Base-by-base conservation (phyloP, 2,113 vertebrate species). In the Dasyornis broadbenti region DNA sequence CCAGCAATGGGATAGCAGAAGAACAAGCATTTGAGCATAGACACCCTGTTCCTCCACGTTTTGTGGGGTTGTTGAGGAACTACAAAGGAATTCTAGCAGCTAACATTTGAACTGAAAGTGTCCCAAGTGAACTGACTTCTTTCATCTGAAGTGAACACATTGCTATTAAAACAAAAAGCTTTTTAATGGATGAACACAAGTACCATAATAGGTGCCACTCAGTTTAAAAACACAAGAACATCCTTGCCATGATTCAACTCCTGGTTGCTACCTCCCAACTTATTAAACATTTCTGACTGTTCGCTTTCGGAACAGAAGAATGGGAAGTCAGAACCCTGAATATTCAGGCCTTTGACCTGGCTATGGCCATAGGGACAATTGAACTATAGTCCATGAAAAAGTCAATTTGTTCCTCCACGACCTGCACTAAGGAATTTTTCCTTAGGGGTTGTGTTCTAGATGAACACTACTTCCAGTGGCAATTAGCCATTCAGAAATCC, bases 31-130 rank as follows among this genome's bases (percentile, higher is more conserved):
- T 78, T 47, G 13, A 82, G 57, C 33, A 87, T 0, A 63, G 17
- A 23, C 7, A 10, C 1, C 3, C 3, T 1, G 2, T 6, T 33
- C 4, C 16, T 71, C 8, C 28, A 26, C 8, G 40, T 76, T 80
- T 57, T 66, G 26, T 39, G 20, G 7, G 16, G 10, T 0, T 82
- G 33, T 22, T 75, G 26, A 70, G 10, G 8, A 75, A 8, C 3
- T 14, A n/a, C 22, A 37, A 39, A 50, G 9, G 21, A 80, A 45
- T 56, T 78, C 28, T 45, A 33, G 16, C 33, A 73, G 40, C 13
- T 45, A 61, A 66, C 2, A 35, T 2, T 39, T 44, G 31, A 26
- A 66, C 18, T 57, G 19, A 42, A 65, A 80, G 15, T 39, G 18
- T 94, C 30, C 28, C 7, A 52, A 27, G 15, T 23, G 22, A 91